These are phyloP conservation scores for Psittacus erithacus DNA, from an alignment of 2,113 vertebrate genomes.

Conservation along the genomic window DNA sequence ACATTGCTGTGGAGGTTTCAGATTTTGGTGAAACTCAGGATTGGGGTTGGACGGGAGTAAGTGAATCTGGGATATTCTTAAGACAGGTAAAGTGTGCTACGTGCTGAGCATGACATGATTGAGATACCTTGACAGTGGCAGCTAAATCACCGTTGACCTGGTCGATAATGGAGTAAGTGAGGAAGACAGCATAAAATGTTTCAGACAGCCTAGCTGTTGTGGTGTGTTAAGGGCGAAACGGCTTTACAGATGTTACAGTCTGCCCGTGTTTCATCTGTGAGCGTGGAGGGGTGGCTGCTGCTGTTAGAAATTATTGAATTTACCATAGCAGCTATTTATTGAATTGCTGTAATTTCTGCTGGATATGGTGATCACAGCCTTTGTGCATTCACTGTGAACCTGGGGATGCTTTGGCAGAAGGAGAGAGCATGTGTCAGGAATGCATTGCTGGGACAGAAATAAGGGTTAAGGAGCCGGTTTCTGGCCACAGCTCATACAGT, in stretches of 20 bases:
- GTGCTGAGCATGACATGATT: neutral
- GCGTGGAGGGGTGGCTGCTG: neutral
- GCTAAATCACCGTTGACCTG: neutral
- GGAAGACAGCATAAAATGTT: neutral
- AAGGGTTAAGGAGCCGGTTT: neutral
- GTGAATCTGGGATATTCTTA: neutral
- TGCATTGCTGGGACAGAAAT: neutral
- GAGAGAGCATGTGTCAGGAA: neutral
- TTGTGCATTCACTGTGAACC: neutral
- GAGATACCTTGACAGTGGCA: neutral
- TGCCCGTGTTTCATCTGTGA: neutral
- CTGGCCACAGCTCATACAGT: neutral
- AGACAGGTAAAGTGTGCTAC: neutral
- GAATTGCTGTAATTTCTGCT: neutral
- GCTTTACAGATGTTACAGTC: neutral
- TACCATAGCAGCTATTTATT: neutral
- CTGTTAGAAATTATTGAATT: neutral
- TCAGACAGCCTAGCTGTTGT: neutral
- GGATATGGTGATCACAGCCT: neutral
- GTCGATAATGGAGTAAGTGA: neutral
- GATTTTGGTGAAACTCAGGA: neutral
- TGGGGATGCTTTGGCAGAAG: neutral
- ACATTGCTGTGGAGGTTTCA: neutral
- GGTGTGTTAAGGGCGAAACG: neutral
- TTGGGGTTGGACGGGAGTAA: accelerated